These are phyloP conservation scores for Clytia hemisphaerica DNA, from an alignment of 30 jellyfish, hydroid and myxozoan species.

Conservation along the genomic window DNA sequence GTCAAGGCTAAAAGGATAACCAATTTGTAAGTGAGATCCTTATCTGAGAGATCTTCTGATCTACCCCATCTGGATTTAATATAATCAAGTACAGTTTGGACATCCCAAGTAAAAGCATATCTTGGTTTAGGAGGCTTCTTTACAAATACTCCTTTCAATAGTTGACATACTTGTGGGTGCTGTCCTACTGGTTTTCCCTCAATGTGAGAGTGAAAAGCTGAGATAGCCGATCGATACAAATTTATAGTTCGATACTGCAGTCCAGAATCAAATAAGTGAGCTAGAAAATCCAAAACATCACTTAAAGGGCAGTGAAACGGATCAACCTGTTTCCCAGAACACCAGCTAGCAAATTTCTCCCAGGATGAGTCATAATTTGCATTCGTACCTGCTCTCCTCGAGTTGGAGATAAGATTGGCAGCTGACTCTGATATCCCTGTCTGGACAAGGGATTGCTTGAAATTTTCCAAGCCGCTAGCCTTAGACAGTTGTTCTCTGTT, in stretches of 20 bases:
- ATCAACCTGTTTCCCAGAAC: conserved; percentile 30
- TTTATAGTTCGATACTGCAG: conserved; percentile 22
- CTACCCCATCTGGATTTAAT: neutral
- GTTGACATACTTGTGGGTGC: conserved; percentile 24
- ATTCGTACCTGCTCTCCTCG: conserved; percentile 17
- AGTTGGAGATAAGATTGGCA: conserved; percentile 7
- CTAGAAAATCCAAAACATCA: neutral
- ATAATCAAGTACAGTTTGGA: conserved; percentile 17
- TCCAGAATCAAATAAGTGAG: conserved; percentile 9
- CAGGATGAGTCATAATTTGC: conserved; percentile 33
- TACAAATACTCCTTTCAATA: conserved; percentile 15
- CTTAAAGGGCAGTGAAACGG: conserved; percentile 23
- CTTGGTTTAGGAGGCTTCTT: conserved; percentile 26
- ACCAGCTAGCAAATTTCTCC: conserved; percentile 21
- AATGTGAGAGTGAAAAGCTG: conserved; percentile 1
- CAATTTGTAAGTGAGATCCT: conserved; percentile 18
- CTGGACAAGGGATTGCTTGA: conserved; percentile 2
- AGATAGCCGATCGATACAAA: conserved; percentile 13
- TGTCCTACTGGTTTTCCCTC: conserved; percentile 31
- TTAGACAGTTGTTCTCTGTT: conserved; percentile 13
- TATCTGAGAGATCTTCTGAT: neutral
- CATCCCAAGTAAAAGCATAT: conserved; percentile 28
- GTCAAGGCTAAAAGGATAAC: conserved; percentile 3
- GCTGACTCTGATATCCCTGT: conserved; percentile 26
- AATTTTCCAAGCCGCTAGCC: conserved; percentile 29